Percentiles rank a stretch among this genome's conserved stretches.
Conservation (phyloP, 2,888 invertebrate species). For the Priocnemis perturbator region DNA sequence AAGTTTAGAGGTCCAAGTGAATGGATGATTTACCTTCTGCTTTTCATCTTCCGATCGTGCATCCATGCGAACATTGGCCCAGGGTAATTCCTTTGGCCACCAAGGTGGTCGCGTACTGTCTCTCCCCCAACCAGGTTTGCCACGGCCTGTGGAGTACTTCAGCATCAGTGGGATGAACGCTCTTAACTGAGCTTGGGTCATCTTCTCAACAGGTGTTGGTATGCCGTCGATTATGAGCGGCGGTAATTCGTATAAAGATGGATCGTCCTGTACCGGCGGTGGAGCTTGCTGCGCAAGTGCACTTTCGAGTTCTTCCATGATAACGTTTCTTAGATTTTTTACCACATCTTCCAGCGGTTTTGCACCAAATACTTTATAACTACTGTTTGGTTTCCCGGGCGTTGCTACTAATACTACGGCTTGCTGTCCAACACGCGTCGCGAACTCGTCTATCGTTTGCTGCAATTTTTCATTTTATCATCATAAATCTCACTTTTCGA, state of each 20-base stretch:
- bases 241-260: slow-evolving; percentile 95
- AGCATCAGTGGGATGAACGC: slow-evolving; percentile 98
- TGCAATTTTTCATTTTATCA: slow-evolving; percentile 67
- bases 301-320: slow-evolving; percentile 96
- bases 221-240: slow-evolving; percentile 98
- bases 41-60: slow-evolving; percentile 97
- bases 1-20: too few species aligned
- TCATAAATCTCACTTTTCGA: too few species aligned
- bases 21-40: slow-evolving; percentile 85
- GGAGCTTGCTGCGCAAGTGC: slow-evolving; percentile 95
- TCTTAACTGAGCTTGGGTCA: slow-evolving; percentile 97
- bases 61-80: slow-evolving; percentile 99
- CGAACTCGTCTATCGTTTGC: slow-evolving; percentile 98
- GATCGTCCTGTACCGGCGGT: slow-evolving; percentile 90
- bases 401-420: slow-evolving; percentile 97
- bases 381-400: slow-evolving; percentile 96
- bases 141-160: slow-evolving; percentile 97
- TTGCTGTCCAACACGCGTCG: slow-evolving; percentile 97
- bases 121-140: slow-evolving; percentile 98
- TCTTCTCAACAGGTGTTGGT: slow-evolving; percentile 98
- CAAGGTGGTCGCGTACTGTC: slow-evolving; percentile 96
- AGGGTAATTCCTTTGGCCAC: slow-evolving; percentile 99
- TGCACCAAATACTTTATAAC: slow-evolving; percentile 97
- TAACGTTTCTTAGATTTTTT: slow-evolving; percentile 90
- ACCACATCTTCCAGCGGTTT: slow-evolving; percentile 98